Evolutionary conservation across 1,140 invertebrate genomes (phyloP), one percentile per base, ranked within the genome.

Genomic region (Lerema accius): DNA sequence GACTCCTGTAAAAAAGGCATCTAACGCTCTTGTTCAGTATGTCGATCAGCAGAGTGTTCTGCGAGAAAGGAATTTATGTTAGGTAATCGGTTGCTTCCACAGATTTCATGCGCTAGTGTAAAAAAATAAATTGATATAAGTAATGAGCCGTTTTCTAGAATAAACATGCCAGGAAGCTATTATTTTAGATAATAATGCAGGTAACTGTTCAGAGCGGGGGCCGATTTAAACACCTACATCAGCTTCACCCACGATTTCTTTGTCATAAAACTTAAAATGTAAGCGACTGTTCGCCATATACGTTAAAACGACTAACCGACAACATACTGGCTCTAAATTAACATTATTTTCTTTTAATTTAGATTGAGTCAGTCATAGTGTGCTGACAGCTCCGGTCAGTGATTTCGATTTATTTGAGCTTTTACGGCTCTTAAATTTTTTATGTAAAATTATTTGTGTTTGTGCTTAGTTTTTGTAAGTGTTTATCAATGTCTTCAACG

Each of bases 401-500:
- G 49, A 60, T 32, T 67, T 51, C 39, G 16, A 35, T 32, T 63
- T 42, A 19, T 64, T 55, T 50, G 4, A 48, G 26, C 56, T 62
- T 60, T 26, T 55, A 16, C 62, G 35, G 17, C 43, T 61, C 51
- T 23, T 66, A 70, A 70, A 75, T 73, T 79, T 70, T 37, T 1
- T 67, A 28, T 13, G 71, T 73, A 49, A 63, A 63, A 40, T 71
- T 59, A 40, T 39, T 48, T 63, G 67, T 76, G 69, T 73, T 71
- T 56, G 63, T 74, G 56, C n/a, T 35, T 32, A 56, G n/a, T 48
- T 58, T 11, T 13, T 58, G 55, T 32, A 32, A 43, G 43, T 59
- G 61, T 64, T 42, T 49, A 55, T 67, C 55, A 75, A 89, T 89
- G 86, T 84, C 86, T 46, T 89, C 86, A 48, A 87, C 86, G 15